Evolutionary conservation across 2,888 invertebrate species (phyloP).

Genomic region (Thymelicus acteon): DNA sequence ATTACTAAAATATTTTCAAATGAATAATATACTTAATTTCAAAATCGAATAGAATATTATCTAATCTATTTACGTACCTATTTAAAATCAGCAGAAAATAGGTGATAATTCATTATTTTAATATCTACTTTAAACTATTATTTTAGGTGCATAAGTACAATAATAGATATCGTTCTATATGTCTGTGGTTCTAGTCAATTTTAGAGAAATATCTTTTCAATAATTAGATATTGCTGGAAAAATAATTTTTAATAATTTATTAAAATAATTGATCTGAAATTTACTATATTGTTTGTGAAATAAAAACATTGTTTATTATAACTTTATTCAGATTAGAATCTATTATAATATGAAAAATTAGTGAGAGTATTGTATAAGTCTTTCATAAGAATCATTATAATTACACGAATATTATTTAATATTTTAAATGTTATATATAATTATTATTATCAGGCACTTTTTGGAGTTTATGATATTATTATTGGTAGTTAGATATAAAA

Average conservation of each 20-base stretch:
- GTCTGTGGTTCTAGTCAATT: slow-evolving; percentile 83
- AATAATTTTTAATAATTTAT: background rate
- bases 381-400: slow-evolving; percentile 44
- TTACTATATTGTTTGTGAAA: slow-evolving; percentile 31
- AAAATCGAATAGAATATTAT: too few relatives aligned
- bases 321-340: slow-evolving; percentile 23
- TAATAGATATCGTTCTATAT: slow-evolving; percentile 56
- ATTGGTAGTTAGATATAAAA: slow-evolving; percentile 9
- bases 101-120: background rate
- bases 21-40: background rate
- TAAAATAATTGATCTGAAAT: background rate
- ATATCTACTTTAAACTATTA: slow-evolving; percentile 14
- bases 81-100: slow-evolving; percentile 4
- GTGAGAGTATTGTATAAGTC: slow-evolving; percentile 54
- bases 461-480: slow-evolving; percentile 51
- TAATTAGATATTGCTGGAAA: background rate
- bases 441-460: slow-evolving; percentile 52
- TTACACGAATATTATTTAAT: slow-evolving; percentile 23
- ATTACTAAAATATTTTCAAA: background rate
- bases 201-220: slow-evolving; percentile 41
- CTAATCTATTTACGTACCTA: too few relatives aligned
- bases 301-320: background rate
- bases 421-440: slow-evolving; percentile 25
- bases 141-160: slow-evolving; percentile 62
- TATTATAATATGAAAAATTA: slow-evolving; percentile 46